Conservation (phyloP, 2,888 invertebrate species). For the Pecten maximus region DNA sequence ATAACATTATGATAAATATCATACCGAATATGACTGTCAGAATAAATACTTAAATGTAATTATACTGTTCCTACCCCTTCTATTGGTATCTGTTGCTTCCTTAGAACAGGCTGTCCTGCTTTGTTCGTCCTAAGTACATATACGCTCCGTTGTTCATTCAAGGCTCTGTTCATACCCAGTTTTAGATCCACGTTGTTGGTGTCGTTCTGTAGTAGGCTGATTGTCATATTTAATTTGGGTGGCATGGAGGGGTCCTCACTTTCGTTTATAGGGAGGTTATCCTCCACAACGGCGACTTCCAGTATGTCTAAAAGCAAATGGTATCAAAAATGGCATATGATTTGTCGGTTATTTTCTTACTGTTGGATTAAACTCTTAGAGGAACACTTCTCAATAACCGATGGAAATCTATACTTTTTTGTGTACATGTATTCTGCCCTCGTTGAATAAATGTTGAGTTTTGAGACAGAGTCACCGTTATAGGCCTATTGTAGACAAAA, state of each 20-base stretch:
- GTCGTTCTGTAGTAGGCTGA: neutral
- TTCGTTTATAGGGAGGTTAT: neutral
- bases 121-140: slow-evolving; percentile 41
- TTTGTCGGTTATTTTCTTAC: too few species aligned
- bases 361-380: too few species aligned
- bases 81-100: slow-evolving; percentile 49
- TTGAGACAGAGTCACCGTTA: too few species aligned
- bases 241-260: neutral
- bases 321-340: neutral
- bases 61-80: neutral
- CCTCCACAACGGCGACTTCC: neutral
- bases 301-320: neutral
- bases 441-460: too few species aligned
- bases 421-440: too few species aligned
- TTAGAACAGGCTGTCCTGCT: slow-evolving; percentile 39
- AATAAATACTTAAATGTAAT: neutral
- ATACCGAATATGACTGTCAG: neutral
- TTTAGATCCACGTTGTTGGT: neutral
- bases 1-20: too few species aligned
- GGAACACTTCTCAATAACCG: too few species aligned
- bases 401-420: too few species aligned
- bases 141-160: slow-evolving; percentile 47
- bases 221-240: neutral
- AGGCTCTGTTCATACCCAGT: neutral
- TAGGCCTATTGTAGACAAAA: too few species aligned